Percentiles rank a stretch among this genome's conserved stretches.
phyloP scores from a whole-genome alignment of 2,113 vertebrate species.

The Collichthys lucidus region DNA sequence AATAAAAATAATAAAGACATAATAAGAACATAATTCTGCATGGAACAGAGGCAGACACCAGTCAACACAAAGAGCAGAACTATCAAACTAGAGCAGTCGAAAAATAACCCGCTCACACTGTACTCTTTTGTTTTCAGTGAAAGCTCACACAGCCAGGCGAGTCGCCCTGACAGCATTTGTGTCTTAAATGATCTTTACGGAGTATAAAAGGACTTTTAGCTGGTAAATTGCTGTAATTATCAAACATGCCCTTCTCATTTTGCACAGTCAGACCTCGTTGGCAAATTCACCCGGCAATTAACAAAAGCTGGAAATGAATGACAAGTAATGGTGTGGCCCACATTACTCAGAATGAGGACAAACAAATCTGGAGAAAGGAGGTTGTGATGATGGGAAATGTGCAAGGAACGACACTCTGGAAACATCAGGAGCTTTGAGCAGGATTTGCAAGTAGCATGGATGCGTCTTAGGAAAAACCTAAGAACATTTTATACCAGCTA shows the following conservation, averaged over 20 bases:
- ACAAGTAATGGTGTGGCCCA: slow-evolving; percentile 72
- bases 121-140: slow-evolving; percentile 22
- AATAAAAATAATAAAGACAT: too few species aligned
- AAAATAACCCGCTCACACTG: slow-evolving; percentile 13
- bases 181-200: slow-evolving; percentile 78
- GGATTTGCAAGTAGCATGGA: background rate
- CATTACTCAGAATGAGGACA: slow-evolving; percentile 43
- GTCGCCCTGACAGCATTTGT: slow-evolving; percentile 81
- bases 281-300: slow-evolving; percentile 93
- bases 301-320: slow-evolving; percentile 92
- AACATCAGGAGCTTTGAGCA: background rate
- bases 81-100: background rate
- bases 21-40: background rate
- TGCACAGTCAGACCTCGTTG: slow-evolving; percentile 93
- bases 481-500: background rate
- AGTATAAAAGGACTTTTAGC: slow-evolving; percentile 78
- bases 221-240: slow-evolving; percentile 97
- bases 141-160: slow-evolving; percentile 77
- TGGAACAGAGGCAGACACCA: slow-evolving; percentile 7
- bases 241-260: slow-evolving; percentile 93
- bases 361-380: slow-evolving; percentile 45
- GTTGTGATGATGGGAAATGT: slow-evolving; percentile 55
- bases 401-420: slow-evolving; percentile 7
- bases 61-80: slow-evolving; percentile 18
- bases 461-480: background rate